These are phyloP conservation scores for Rhodeus uyekii DNA, from an alignment of 2,797 vertebrate genomes.

Conservation along the genomic window DNA sequence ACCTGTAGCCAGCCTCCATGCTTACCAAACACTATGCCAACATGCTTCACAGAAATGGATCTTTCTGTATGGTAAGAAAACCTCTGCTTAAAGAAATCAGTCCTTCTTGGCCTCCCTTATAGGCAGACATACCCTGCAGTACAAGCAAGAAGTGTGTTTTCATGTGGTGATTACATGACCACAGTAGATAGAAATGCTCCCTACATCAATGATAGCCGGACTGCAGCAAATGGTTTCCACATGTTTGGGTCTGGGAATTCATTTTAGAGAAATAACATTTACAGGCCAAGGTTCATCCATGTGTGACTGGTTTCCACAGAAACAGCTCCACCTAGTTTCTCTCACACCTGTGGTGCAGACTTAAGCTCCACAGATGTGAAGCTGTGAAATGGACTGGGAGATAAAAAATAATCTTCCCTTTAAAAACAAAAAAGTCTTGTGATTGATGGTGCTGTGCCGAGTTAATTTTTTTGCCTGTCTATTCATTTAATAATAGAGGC, in stretches of 20 bases:
- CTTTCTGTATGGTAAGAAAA: conserved; percentile 66
- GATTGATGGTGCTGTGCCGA: neutral
- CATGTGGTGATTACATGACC: conserved; percentile 18
- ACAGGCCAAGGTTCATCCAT: conserved; percentile 11
- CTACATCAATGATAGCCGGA: conserved; percentile 65
- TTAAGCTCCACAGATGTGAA: neutral
- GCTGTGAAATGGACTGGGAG: neutral
- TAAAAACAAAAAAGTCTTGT: no score
- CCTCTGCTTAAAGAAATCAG: neutral
- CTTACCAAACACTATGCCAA: conserved; percentile 49
- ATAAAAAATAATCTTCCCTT: neutral
- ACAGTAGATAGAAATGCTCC: conserved; percentile 46
- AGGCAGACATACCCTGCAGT: neutral
- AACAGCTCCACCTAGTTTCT: neutral
- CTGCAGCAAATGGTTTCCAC: conserved; percentile 69
- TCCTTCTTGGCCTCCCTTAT: neutral
- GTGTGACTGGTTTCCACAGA: neutral
- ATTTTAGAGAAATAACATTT: neutral
- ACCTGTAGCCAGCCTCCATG: conserved; percentile 8
- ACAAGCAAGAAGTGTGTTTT: conserved; percentile 18
- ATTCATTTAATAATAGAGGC: neutral
- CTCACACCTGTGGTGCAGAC: neutral
- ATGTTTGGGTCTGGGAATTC: conserved; percentile 55
- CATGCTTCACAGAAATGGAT: conserved; percentile 61
- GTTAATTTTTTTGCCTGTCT: neutral